Conservation (phyloP, 2,888 invertebrate species). For the Cephus sareptanus region DNA sequence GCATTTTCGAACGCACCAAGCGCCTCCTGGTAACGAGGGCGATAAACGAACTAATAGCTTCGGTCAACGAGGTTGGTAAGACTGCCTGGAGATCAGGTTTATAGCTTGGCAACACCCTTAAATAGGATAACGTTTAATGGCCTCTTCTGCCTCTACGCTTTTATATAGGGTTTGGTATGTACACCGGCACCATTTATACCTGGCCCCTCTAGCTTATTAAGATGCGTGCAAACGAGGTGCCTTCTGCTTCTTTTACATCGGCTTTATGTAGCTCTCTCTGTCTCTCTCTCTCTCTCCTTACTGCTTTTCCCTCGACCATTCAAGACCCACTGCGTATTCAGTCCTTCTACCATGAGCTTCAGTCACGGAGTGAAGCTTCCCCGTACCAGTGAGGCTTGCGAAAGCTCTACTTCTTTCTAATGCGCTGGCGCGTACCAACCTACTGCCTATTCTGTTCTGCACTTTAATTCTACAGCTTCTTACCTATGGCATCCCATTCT, state of each 20-base stretch:
- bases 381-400: neutral
- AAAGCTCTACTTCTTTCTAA: neutral
- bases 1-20: neutral
- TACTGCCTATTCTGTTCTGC: neutral
- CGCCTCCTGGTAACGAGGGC: slow-evolving; percentile 3
- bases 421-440: neutral
- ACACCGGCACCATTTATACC: neutral
- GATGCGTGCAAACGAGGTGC: neutral
- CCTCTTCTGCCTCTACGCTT: neutral
- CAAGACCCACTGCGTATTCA: neutral
- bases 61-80: slow-evolving; percentile 9
- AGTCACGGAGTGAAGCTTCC: neutral
- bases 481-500: neutral
- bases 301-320: neutral
- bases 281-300: neutral
- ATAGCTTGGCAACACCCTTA: slow-evolving; percentile 4
- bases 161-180: neutral
- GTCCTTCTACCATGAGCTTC: neutral
- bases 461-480: neutral
- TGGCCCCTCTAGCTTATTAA: neutral
- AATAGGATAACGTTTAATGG: slow-evolving; percentile 12
- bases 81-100: slow-evolving; percentile 7
- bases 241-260: neutral
- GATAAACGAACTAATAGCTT: slow-evolving; percentile 7
- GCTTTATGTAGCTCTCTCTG: neutral